A percentile compares a stretch with the other conserved stretches of the same genome.
These are phyloP conservation scores for Liodrosophila aerea DNA, from an alignment of 2,888 invertebrate species.

Conservation along the genomic window DNA sequence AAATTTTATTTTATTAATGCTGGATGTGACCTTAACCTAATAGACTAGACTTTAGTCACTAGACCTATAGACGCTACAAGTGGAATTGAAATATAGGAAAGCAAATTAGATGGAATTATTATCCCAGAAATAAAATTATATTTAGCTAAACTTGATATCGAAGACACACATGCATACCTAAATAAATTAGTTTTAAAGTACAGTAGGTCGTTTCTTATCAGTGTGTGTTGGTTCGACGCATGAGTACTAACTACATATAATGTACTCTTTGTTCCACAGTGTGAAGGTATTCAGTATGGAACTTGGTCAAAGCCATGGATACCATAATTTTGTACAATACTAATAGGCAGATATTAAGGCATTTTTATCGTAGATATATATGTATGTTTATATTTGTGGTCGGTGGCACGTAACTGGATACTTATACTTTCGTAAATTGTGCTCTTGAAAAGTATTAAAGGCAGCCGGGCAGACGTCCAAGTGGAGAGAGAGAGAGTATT, in stretches of 20 bases:
- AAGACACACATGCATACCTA: slow-evolving; percentile 1
- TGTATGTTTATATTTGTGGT: slow-evolving; percentile 18
- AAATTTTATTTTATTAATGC: too few relatives aligned
- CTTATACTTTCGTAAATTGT: slow-evolving; percentile 76
- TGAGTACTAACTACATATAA: neutral
- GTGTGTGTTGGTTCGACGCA: neutral
- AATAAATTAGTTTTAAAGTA: slow-evolving; percentile 27
- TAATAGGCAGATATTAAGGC: slow-evolving; percentile 36
- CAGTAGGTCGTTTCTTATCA: slow-evolving; percentile 36
- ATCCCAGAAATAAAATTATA: too few relatives aligned
- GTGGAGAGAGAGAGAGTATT: slow-evolving; percentile 26
- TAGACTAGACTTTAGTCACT: too few relatives aligned
- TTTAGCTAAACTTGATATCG: too few relatives aligned
- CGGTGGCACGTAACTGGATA: slow-evolving; percentile 67
- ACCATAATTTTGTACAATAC: slow-evolving; percentile 37
- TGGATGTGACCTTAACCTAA: too few relatives aligned
- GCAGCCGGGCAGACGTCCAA: slow-evolving; percentile 52
- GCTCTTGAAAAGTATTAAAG: slow-evolving; percentile 76
- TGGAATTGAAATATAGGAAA: too few relatives aligned
- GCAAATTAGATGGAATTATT: too few relatives aligned
- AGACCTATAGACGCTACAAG: too few relatives aligned
- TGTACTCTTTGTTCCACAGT: too few relatives aligned
- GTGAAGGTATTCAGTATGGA: neutral
- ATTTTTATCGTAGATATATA: slow-evolving; percentile 30
- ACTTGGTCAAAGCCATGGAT: slow-evolving; percentile 12